Evolutionary conservation across 2,113 vertebrate genomes (phyloP).

Genomic region (Seriola aureovittata): DNA sequence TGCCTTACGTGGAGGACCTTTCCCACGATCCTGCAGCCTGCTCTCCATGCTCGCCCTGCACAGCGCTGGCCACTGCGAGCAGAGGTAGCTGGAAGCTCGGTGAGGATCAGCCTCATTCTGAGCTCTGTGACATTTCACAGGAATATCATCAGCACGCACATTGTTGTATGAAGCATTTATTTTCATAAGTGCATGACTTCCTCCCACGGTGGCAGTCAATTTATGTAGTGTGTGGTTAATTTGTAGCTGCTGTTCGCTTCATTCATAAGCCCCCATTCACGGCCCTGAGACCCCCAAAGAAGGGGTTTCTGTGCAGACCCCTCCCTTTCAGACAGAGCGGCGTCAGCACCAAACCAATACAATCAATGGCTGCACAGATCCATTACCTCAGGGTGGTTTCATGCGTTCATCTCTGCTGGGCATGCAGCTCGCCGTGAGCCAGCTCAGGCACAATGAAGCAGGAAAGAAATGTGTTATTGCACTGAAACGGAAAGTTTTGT

Average conservation of each 20-base stretch:
- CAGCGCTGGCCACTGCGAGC: slow-evolving; percentile 11
- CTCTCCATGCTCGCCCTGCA: slow-evolving; percentile 37
- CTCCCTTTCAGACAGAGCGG: slow-evolving; percentile 88
- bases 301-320: slow-evolving; percentile 69
- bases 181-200: slow-evolving; percentile 33
- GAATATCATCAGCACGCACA: neutral
- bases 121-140: neutral
- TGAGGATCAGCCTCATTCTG: neutral
- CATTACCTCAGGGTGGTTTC: slow-evolving; percentile 69
- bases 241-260: slow-evolving; percentile 80
- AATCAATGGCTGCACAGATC: slow-evolving; percentile 84
- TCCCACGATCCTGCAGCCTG: slow-evolving; percentile 87
- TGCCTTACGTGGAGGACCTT: slow-evolving; percentile 87
- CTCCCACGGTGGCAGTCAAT: slow-evolving; percentile 34
- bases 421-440: neutral
- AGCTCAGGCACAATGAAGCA: slow-evolving; percentile 31
- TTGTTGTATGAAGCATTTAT: neutral
- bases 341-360: slow-evolving; percentile 85
- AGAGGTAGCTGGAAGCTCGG: neutral
- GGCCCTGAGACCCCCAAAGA: slow-evolving; percentile 71
- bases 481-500: neutral
- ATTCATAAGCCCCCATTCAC: slow-evolving; percentile 78
- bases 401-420: slow-evolving; percentile 13
- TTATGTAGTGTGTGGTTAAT: slow-evolving; percentile 71
- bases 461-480: slow-evolving; percentile 49